Conservation (phyloP, 2,113 vertebrate species). For the Argyrosomus japonicus region DNA sequence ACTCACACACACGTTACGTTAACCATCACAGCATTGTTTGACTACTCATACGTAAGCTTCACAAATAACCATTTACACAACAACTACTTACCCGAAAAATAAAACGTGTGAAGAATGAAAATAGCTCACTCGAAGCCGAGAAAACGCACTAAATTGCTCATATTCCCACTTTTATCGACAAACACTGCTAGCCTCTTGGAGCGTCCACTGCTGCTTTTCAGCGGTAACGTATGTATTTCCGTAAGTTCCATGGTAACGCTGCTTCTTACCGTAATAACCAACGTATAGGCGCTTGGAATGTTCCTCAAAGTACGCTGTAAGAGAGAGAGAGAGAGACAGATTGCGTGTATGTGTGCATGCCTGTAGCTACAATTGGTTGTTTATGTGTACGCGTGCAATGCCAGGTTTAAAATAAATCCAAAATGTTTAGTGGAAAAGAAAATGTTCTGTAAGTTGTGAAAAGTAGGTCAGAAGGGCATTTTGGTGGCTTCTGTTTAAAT, state of each 20-base stretch:
- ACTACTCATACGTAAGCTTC: no score
- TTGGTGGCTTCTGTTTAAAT: no score
- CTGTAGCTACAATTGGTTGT: no score
- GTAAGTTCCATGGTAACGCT: constrained; percentile 77
- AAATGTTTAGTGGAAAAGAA: no score
- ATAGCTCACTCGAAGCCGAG: neutral
- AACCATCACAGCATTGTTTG: neutral
- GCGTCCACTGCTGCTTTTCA: constrained; percentile 19
- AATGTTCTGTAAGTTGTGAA: no score
- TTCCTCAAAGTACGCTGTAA: no score
- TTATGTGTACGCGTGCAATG: no score
- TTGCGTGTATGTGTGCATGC: no score
- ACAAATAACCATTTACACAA: neutral
- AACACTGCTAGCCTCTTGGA: neutral
- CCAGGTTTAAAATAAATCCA: no score
- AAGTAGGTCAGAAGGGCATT: no score
- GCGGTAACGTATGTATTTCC: constrained; percentile 70
- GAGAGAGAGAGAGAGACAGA: no score
- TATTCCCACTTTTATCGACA: neutral
- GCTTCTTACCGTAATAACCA: constrained; percentile 47
- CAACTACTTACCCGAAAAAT: constrained; percentile 34
- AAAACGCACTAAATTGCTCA: neutral
- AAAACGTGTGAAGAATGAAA: neutral
- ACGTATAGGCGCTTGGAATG: neutral
- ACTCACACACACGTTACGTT: constrained; percentile 20